These are phyloP conservation scores for Tiliacea aurago DNA, from an alignment of 2,888 invertebrate genomes.

Conservation along the genomic window DNA sequence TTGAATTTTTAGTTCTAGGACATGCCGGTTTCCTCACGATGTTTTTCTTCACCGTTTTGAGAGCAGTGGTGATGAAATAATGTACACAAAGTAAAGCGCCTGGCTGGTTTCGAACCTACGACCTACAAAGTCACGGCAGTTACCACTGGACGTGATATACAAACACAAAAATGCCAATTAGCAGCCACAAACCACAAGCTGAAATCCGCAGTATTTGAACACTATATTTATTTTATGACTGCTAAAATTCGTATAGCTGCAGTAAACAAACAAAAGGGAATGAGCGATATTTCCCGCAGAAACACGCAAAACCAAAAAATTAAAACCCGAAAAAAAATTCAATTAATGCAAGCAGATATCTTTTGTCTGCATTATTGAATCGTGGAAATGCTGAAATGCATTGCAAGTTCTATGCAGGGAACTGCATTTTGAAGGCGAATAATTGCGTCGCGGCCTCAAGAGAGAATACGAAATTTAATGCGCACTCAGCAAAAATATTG, in stretches of 20 bases:
- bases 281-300: slow-evolving; percentile 19
- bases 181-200: no score
- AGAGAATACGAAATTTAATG: slow-evolving; percentile 81
- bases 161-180: not conserved
- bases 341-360: slow-evolving; percentile 57
- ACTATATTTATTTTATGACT: slow-evolving; percentile 22
- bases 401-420: slow-evolving; percentile 73
- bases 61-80: no score
- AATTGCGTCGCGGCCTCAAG: slow-evolving; percentile 77
- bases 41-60: no score
- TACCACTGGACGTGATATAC: no score
- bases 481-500: slow-evolving; percentile 75
- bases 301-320: slow-evolving; percentile 1
- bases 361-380: slow-evolving; percentile 64
- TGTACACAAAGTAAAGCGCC: no score
- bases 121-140: no score
- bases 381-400: slow-evolving; percentile 73
- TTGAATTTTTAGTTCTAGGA: no score
- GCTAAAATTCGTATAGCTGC: not conserved
- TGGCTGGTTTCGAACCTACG: no score
- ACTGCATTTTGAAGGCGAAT: slow-evolving; percentile 83
- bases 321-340: slow-evolving; percentile 29
- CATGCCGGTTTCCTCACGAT: no score
- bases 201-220: not conserved
- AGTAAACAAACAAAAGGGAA: slow-evolving; percentile 16